A percentile compares a stretch with the other conserved stretches of the same genome.
phyloP scores from a whole-genome alignment of 2,888 invertebrate genomes.

The Antheraea yamamai region DNA sequence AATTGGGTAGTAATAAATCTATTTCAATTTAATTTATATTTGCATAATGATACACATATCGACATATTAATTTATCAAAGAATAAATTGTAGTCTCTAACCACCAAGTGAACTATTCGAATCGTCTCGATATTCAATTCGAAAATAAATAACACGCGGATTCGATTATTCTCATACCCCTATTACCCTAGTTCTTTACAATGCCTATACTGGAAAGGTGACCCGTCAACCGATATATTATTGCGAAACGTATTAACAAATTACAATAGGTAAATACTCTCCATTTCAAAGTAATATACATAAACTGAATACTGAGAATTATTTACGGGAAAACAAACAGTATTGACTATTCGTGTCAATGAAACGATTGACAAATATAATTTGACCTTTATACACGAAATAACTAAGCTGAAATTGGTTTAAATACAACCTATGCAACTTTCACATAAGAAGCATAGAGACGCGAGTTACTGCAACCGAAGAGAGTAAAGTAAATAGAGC shows the following conservation, averaged over 20 bases:
- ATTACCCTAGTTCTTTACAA: neutral
- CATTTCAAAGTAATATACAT: neutral
- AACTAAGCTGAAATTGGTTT: neutral
- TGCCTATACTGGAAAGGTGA: neutral
- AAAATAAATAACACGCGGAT: neutral
- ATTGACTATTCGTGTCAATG: neutral
- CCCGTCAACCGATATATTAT: neutral
- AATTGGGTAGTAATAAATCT: no score
- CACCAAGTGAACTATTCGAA: no score
- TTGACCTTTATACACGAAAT: neutral
- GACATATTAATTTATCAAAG: no score
- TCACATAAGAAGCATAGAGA: no score
- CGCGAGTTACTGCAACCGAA: no score
- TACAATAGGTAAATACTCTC: neutral
- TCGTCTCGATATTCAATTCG: no score
- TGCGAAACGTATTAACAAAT: slow-evolving; percentile 4
- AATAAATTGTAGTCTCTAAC: no score
- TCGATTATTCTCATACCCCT: neutral
- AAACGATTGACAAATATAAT: slow-evolving; percentile 1
- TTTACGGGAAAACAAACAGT: neutral
- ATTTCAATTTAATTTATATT: no score
- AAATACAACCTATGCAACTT: no score
- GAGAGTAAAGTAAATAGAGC: no score
- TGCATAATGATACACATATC: no score
- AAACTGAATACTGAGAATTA: neutral